phyloP scores from a whole-genome alignment of 2,888 invertebrate genomes.

The Pandemis heparana region DNA sequence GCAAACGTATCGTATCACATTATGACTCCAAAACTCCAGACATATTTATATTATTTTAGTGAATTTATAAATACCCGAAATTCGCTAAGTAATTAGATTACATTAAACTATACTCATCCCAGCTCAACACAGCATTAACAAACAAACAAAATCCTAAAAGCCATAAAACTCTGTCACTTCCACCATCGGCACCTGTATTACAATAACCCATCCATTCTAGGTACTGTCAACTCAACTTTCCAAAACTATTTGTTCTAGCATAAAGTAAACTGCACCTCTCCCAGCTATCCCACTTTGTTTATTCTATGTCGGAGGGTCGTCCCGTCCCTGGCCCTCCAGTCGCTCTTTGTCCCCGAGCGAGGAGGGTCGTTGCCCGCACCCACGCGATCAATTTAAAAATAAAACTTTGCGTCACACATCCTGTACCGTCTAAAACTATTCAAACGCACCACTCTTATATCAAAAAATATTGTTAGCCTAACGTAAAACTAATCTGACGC shows the following conservation, averaged over 20 bases:
- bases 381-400: slow-evolving; percentile 67
- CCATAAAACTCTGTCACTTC: background rate
- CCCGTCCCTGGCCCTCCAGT: slow-evolving; percentile 69
- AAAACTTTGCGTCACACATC: slow-evolving; percentile 56
- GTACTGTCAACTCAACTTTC: slow-evolving; percentile 29
- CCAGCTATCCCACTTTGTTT: slow-evolving; percentile 60
- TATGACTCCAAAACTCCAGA: no score
- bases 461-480: background rate
- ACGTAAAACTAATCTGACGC: background rate
- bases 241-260: slow-evolving; percentile 30
- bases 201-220: slow-evolving; percentile 20
- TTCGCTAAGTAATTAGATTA: background rate
- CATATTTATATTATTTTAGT: no score
- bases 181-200: background rate
- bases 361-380: slow-evolving; percentile 67
- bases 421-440: slow-evolving; percentile 34
- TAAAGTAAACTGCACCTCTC: slow-evolving; percentile 28
- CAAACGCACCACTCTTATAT: slow-evolving; percentile 24
- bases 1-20: no score
- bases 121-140: background rate
- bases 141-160: background rate
- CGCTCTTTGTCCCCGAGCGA: slow-evolving; percentile 72
- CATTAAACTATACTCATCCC: background rate
- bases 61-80: background rate
- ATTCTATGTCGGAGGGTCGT: slow-evolving; percentile 67